Base-by-base conservation (phyloP, 2,888 invertebrate genomes). In the Urechis unicinctus region DNA sequence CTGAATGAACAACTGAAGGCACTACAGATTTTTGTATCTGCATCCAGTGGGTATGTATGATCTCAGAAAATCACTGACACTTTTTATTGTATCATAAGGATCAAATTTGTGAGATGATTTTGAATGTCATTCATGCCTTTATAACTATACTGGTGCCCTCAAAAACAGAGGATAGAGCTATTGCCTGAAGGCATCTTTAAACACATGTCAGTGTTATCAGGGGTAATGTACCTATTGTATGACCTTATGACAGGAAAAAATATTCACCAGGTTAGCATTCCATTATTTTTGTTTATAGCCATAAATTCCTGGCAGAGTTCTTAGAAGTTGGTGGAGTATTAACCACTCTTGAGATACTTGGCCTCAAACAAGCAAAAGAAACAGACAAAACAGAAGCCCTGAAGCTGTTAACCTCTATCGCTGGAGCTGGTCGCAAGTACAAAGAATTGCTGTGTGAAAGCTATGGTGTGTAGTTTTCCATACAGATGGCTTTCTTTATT, bases 361-460 rank as follows among this genome's bases (percentile, higher is more conserved):
- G 73, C 21, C 62, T 78, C 52, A 75, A 75, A 58, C 77, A 78
- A 62, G 72, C 74, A 0, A 71, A 69, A 41, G 78, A 78, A 55
- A 57, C 53, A n/a, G 74, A 78, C 61, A 78, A 78, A 58, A 57
- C 68, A 22, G 69, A 73, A 53, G 72, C 78, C 3, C 59, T 78
- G 24, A 65, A 60, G 48, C 69, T 74, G 50, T 61, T 78, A 5
- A 69, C 68, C 29, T 67, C 65, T 61, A 68, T 77, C 44, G 73
- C 74, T 13, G 71, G 73, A 63, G 72, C 75, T 47, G 77, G 78
- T 5, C 65, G 76, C 50, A 74, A 74, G 61, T 77, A 77, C 65
- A 78, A 78, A 57, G 78, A 78, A 61, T 67, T 78, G 1, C 73
- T 78, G 26, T 78, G 78, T 68, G 77, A 78, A 66, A 75, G 77